A percentile compares a stretch with the other conserved stretches of the same genome.
Conservation (phyloP, 1,140 invertebrate species). For the Ectropis grisescens region DNA sequence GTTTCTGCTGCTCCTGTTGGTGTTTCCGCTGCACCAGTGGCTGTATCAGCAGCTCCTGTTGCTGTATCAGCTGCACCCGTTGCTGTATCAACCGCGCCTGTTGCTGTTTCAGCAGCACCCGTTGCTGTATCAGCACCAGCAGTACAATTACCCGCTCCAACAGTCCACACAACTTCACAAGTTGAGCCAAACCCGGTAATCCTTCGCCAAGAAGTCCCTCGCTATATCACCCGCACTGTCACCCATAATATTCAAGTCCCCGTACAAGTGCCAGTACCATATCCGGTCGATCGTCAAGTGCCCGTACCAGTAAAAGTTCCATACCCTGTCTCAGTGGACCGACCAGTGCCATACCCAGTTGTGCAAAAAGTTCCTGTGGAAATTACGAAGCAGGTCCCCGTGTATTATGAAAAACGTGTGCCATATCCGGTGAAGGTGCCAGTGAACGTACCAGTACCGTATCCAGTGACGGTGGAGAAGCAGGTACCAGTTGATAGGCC, state of each 20-base stretch:
- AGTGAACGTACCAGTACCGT: slow-evolving; percentile 45
- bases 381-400: slow-evolving; percentile 74
- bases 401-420: slow-evolving; percentile 56
- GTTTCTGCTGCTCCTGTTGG: slow-evolving; percentile 7
- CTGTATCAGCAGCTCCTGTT: slow-evolving; percentile 9
- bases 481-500: slow-evolving; percentile 55
- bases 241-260: slow-evolving; percentile 72
- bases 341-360: slow-evolving; percentile 47
- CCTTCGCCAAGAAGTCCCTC: slow-evolving; percentile 72
- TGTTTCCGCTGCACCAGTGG: not conserved
- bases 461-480: slow-evolving; percentile 53
- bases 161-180: slow-evolving; percentile 71
- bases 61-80: slow-evolving; percentile 18
- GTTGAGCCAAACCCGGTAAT: slow-evolving; percentile 71
- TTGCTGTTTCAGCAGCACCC: slow-evolving; percentile 36
- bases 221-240: slow-evolving; percentile 68
- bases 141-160: slow-evolving; percentile 33
- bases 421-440: slow-evolving; percentile 54
- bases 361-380: slow-evolving; percentile 56
- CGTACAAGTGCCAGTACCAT: slow-evolving; percentile 71
- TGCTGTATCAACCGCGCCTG: slow-evolving; percentile 33
- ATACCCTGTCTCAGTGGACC: slow-evolving; percentile 57
- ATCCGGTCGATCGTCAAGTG: slow-evolving; percentile 59
- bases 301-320: slow-evolving; percentile 65
- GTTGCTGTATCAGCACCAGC: slow-evolving; percentile 34